phyloP scores from a whole-genome alignment of 2,113 vertebrate genomes.

The Corythornis madagascariensis region DNA sequence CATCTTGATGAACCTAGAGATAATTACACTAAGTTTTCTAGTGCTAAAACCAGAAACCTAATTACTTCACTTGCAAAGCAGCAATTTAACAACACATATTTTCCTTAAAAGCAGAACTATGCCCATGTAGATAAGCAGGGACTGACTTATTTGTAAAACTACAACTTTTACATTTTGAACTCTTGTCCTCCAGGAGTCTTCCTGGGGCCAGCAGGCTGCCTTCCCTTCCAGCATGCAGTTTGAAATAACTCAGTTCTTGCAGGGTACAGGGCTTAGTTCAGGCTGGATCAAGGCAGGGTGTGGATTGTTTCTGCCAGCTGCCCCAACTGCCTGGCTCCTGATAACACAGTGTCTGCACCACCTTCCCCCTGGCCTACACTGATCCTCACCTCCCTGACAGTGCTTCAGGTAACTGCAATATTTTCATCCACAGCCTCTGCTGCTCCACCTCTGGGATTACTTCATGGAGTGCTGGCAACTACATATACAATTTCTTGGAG shows the following conservation, averaged over 20 bases:
- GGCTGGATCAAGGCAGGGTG: background rate
- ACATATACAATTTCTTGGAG: background rate
- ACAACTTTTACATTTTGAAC: background rate
- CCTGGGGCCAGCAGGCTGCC: background rate
- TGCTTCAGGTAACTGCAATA: background rate
- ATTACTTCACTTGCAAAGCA: background rate
- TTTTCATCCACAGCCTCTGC: background rate
- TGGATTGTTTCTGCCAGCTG: background rate
- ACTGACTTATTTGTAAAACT: background rate
- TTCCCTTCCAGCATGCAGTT: background rate
- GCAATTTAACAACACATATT: background rate
- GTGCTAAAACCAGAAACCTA: slow-evolving; percentile 4
- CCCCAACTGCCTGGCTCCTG: background rate
- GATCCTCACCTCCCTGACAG: accelerated
- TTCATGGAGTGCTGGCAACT: background rate
- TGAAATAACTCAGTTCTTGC: background rate
- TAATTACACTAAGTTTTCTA: slow-evolving; percentile 14
- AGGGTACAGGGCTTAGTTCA: background rate
- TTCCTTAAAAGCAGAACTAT: background rate
- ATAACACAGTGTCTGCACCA: accelerated
- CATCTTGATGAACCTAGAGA: background rate
- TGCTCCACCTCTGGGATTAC: background rate
- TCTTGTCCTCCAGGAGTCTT: background rate
- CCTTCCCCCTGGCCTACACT: accelerated
- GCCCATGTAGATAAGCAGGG: background rate